Base-by-base conservation (phyloP, 2,797 vertebrate species). In the Myotis pilosus region DNA sequence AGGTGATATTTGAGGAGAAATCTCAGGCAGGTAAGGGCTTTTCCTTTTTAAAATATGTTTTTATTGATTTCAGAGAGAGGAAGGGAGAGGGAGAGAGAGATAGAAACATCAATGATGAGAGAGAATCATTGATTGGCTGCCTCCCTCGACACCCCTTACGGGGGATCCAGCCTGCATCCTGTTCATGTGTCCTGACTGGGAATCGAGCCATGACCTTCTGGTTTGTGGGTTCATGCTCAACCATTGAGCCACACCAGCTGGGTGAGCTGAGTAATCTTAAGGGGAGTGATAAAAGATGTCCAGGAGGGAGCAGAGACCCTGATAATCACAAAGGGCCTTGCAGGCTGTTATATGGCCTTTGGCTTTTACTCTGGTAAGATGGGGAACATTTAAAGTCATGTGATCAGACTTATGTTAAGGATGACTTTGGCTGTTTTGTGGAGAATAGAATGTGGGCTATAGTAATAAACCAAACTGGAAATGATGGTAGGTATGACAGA, bases 281-380 rank as follows among this genome's bases (percentile, higher is more conserved):
- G 30, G 55, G 3, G 23, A 36, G 3, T 44, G 17, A 57, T 57
- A 51, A 30, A 53, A 85, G 11, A 15, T 49, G 16, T 38, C 6
- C 23, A 1, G 15, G 2, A 19, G 10, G 4, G 16, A 41, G 15
- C 1, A 12, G 25, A 17, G 36, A 5, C 15, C 3, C 25, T 60
- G 17, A 3, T 80, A 22, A 28, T 33, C 22, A 49, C 22, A 9
- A 5, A 47, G 33, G 25, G 44, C 33, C 15, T 19, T 23, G 2
- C 13, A 19, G 91, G n/a, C 44, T 36, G 0, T n/a, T 44, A 4
- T 10, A 1, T 64, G 11, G 20, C 23, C 17, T 62, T 33, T 15
- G 15, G 16, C 9, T 49, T 36, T 69, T 51, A 51, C 5, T 49
- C 53, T 38, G 12, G 49, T 17, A 49, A 88, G 0, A 10, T 38